phyloP scores from a whole-genome alignment of 2,888 invertebrate genomes.

The Quadroppia sp. region DNA sequence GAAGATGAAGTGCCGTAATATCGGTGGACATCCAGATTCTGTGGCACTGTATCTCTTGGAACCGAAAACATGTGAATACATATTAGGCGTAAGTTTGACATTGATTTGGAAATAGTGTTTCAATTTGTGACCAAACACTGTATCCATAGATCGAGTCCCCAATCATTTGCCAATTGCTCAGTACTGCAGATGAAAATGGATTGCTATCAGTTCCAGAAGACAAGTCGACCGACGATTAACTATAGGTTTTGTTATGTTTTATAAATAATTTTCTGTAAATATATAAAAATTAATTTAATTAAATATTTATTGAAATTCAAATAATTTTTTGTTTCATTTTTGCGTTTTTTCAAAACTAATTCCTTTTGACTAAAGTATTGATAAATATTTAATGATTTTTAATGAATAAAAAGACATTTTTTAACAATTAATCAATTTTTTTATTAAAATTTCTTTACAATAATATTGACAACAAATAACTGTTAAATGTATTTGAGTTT shows the following conservation, averaged over 20 bases:
- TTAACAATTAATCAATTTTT: no score
- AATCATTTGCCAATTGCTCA: constrained; percentile 77
- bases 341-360: no score
- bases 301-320: background rate
- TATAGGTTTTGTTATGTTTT: background rate
- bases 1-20: constrained; percentile 54
- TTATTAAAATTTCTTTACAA: no score
- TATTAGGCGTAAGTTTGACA: constrained; percentile 66
- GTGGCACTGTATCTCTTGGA: constrained; percentile 84
- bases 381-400: no score
- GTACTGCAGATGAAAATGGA: constrained; percentile 74
- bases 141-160: constrained; percentile 72
- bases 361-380: no score
- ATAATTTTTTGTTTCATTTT: background rate
- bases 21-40: constrained; percentile 61
- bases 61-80: constrained; percentile 87
- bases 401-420: background rate
- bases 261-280: background rate
- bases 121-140: constrained; percentile 40
- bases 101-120: constrained; percentile 22
- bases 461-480: no score
- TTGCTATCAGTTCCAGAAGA: constrained; percentile 11
- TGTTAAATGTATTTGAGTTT: no score
- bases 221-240: background rate
- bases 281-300: background rate